phyloP scores from a whole-genome alignment of 2,888 invertebrate species.

The Dendrolimus houi region DNA sequence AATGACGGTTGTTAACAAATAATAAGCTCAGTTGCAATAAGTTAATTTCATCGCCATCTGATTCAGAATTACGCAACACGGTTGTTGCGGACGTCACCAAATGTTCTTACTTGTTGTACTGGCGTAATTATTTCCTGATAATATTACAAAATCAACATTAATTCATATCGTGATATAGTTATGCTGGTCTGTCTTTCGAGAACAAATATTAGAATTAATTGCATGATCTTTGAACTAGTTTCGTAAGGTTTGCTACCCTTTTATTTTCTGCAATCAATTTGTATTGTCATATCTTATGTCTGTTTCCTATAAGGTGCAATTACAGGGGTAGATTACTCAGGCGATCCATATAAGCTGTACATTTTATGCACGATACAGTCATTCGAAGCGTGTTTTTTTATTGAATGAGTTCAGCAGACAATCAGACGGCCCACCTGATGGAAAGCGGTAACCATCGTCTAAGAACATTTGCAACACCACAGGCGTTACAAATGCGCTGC shows the following conservation, averaged over 20 bases:
- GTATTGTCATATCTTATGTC: no score
- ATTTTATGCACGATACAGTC: no score
- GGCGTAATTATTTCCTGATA: slow-evolving; percentile 50
- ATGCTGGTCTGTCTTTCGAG: slow-evolving; percentile 47
- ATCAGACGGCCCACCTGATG: no score
- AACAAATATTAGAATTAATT: slow-evolving; percentile 59
- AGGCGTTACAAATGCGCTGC: no score
- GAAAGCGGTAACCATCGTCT: no score
- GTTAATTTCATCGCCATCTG: slow-evolving; percentile 50
- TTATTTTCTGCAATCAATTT: no score
- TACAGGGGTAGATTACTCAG: no score
- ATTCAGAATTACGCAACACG: slow-evolving; percentile 39
- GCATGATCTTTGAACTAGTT: slow-evolving; percentile 62
- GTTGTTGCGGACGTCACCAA: slow-evolving; percentile 47
- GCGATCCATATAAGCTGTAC: no score
- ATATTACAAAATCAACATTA: slow-evolving; percentile 44
- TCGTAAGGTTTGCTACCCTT: slow-evolving; percentile 18
- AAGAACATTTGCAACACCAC: no score
- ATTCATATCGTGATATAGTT: slow-evolving; percentile 61
- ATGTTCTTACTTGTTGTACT: slow-evolving; percentile 21
- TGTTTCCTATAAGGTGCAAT: no score
- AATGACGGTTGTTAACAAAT: slow-evolving; percentile 60
- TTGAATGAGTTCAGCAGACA: no score
- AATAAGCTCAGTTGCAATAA: slow-evolving; percentile 54
- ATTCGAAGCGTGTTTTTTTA: no score